phyloP scores from a whole-genome alignment of 2,888 invertebrate species.

The Cheilosia grossa region DNA sequence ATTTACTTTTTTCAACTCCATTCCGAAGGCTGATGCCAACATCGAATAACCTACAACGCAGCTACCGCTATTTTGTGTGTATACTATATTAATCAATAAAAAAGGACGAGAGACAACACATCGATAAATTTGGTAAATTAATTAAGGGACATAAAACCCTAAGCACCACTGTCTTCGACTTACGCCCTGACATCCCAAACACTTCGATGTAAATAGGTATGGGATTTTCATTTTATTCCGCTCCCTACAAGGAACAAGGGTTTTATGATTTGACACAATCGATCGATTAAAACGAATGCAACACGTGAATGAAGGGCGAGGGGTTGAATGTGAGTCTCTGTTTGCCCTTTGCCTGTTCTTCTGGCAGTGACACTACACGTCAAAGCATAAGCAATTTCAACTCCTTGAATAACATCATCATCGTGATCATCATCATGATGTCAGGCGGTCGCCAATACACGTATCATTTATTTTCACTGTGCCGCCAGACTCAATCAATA shows the following conservation, averaged over 20 bases:
- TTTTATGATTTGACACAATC: neutral
- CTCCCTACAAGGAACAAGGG: neutral
- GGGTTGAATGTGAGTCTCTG: neutral
- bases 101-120: slow-evolving; percentile 30
- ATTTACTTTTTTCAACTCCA: no score
- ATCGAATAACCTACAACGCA: no score
- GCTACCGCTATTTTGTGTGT: neutral
- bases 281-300: slow-evolving; percentile 25
- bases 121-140: slow-evolving; percentile 23
- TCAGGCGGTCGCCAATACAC: slow-evolving; percentile 30
- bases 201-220: slow-evolving; percentile 18
- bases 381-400: slow-evolving; percentile 21
- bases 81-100: slow-evolving; percentile 14
- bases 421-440: slow-evolving; percentile 23
- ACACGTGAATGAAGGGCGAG: slow-evolving; percentile 3
- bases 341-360: slow-evolving; percentile 5
- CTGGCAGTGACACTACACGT: slow-evolving; percentile 16
- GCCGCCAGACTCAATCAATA: slow-evolving; percentile 33
- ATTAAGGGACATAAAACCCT: slow-evolving; percentile 24
- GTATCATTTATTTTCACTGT: slow-evolving; percentile 44
- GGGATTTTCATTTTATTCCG: neutral
- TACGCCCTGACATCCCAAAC: no score
- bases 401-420: slow-evolving; percentile 7
- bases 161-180: slow-evolving; percentile 6
- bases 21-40: no score